These are phyloP conservation scores for Catagonus wagneri DNA, from an alignment of 2,113 vertebrate genomes.

Conservation along the genomic window DNA sequence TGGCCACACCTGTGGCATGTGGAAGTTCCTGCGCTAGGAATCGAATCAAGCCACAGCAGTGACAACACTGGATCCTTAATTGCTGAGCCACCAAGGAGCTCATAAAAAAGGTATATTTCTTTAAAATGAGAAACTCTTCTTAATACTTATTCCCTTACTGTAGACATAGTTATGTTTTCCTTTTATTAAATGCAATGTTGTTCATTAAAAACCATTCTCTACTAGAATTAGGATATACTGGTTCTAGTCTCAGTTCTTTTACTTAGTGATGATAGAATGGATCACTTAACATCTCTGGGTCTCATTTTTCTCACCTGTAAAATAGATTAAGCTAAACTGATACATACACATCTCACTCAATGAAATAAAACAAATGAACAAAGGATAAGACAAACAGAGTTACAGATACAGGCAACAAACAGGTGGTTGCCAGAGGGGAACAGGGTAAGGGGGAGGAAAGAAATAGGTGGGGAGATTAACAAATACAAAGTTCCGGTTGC, in stretches of 20 bases:
- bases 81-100: no score
- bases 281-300: slow-evolving; percentile 10
- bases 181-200: slow-evolving; percentile 42
- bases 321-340: slow-evolving; percentile 8
- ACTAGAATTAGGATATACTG: not conserved
- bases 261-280: not conserved
- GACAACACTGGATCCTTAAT: no score
- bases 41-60: no score
- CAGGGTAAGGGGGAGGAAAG: not conserved
- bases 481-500: not conserved
- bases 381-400: not conserved
- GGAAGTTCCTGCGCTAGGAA: no score
- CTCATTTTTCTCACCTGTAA: slow-evolving; percentile 25
- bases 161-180: not conserved
- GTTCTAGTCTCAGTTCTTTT: not conserved
- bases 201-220: slow-evolving; percentile 16
- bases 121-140: not conserved
- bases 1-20: no score
- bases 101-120: no score
- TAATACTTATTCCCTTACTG: not conserved
- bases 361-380: not conserved
- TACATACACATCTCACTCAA: not conserved
- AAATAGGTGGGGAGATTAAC: not conserved
- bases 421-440: not conserved
- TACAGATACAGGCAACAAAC: not conserved